Base-by-base conservation (phyloP, 2,797 vertebrate genomes). In the Neolamprologus multifasciatus region DNA sequence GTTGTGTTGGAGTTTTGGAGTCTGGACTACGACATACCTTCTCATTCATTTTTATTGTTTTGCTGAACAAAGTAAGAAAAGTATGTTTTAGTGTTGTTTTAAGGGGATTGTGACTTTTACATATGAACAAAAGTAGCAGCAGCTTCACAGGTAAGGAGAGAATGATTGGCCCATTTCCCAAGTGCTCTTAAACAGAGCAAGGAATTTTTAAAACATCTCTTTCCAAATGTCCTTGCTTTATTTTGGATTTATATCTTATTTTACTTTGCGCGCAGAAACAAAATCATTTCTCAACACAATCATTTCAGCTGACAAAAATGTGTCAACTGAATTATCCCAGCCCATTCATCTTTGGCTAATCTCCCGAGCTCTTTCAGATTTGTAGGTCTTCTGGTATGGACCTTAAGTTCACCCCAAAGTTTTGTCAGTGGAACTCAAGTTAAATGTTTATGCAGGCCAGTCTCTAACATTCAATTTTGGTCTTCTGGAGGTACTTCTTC, bases 141-240 rank as follows among this genome's bases (percentile, higher is more conserved):
- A 33, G 31, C 3, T 33, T 33, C 8, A 33, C 31, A 33, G 31
- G 31, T 33, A 33, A 33, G 31, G 31, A 33, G 31, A 33, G 31
- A 33, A 33, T 33, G 31, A 33, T 33, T 33, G 31, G 31, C 0
- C 31, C 31, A 33, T 33, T 33, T 33, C 31, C 31, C 31, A 33
- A 33, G 31, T 33, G 31, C 31, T 33, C 31, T 33, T 33, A 33
- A 33, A 33, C 31, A 33, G 31, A 33, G 31, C 31, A 33, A 33
- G 31, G 31, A 33, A 33, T 33, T 33, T 33, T 8, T n/a, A 36
- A 8, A 31, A n/a, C 2, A 64, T 36, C 59, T 64, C 2, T 64
- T n/a, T 2, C 17, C 59, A n/a, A 36, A 13, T 0, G 3, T 64
- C 19, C 10, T 36, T 36, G 17, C 10, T 64, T 36, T n/a, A n/a